Percentiles rank a stretch among this genome's conserved stretches.
Evolutionary conservation across 1,140 invertebrate species (phyloP).

Genomic region (Rhyzopertha dominica): DNA sequence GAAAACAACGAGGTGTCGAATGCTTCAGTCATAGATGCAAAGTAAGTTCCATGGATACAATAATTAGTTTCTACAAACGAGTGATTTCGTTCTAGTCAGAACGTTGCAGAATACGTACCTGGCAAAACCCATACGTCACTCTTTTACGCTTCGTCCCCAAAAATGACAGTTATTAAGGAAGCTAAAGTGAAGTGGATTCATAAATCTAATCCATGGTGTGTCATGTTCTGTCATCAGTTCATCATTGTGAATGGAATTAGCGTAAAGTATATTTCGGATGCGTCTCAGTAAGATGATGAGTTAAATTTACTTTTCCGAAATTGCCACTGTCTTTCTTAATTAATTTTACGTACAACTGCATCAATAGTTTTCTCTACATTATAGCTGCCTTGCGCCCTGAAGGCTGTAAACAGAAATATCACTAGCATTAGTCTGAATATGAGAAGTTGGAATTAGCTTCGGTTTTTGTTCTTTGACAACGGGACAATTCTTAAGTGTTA

Average conservation of each 20-base stretch:
- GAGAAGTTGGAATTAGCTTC: too few relatives aligned
- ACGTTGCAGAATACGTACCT: slow-evolving; percentile 6
- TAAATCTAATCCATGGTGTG: slow-evolving; percentile 21
- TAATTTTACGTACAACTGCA: too few relatives aligned
- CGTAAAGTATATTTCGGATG: too few relatives aligned
- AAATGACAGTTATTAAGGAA: slow-evolving; percentile 26
- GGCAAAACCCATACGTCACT: slow-evolving; percentile 23
- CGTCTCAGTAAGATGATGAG: too few relatives aligned
- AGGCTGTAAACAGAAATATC: too few relatives aligned
- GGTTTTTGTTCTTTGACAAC: too few relatives aligned
- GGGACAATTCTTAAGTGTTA: too few relatives aligned
- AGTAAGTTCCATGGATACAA: not conserved
- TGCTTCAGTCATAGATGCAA: slow-evolving; percentile 16
- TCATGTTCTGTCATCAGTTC: slow-evolving; percentile 15
- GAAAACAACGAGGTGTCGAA: slow-evolving; percentile 27
- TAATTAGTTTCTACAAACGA: not conserved
- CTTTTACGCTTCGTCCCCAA: slow-evolving; percentile 32
- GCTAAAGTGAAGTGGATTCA: slow-evolving; percentile 35
- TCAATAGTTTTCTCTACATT: too few relatives aligned
- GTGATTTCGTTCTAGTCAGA: not conserved
- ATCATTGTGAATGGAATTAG: slow-evolving; percentile 22
- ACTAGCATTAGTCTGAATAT: too few relatives aligned
- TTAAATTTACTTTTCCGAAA: too few relatives aligned
- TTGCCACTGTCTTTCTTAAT: too few relatives aligned
- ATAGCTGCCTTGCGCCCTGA: too few relatives aligned